These are phyloP conservation scores for Actinia tenebrosa DNA, from an alignment of 64 coral and sea anemone genomes.

Conservation along the genomic window DNA sequence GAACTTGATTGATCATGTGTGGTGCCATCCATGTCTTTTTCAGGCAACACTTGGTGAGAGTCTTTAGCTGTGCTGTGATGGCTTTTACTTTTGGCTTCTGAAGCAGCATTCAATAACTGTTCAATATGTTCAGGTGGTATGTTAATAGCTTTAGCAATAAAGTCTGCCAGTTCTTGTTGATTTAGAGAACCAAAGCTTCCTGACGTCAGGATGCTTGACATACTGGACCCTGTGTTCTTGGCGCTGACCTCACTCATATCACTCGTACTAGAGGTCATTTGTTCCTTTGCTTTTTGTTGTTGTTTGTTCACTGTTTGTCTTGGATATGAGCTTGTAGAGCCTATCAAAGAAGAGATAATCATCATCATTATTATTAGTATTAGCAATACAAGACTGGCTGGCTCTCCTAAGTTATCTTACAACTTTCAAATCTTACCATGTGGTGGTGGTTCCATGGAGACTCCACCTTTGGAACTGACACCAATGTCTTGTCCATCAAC, in stretches of 20 bases:
- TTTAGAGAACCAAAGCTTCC: neutral
- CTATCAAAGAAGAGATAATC: neutral
- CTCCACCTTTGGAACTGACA: neutral
- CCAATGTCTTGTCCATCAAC: neutral
- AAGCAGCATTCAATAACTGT: constrained; percentile 32
- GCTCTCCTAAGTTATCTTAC: neutral
- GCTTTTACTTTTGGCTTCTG: constrained; percentile 22
- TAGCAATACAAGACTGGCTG: no score
- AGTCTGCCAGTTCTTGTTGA: constrained; percentile 39
- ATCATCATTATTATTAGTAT: neutral
- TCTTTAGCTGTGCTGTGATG: neutral
- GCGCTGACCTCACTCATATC: neutral
- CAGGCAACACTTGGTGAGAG: neutral
- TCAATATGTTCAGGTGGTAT: constrained; percentile 39
- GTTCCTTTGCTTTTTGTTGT: neutral
- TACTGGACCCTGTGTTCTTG: constrained; percentile 1
- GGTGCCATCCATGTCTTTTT: neutral
- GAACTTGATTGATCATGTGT: neutral
- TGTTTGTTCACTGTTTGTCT: neutral
- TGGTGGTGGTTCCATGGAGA: neutral
- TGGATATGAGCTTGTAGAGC: neutral
- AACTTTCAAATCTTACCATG: neutral
- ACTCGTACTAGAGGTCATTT: neutral
- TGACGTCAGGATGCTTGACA: neutral
- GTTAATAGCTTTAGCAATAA: constrained; percentile 56